phyloP scores from a whole-genome alignment of 2,888 invertebrate species.

The Troilus luridus region DNA sequence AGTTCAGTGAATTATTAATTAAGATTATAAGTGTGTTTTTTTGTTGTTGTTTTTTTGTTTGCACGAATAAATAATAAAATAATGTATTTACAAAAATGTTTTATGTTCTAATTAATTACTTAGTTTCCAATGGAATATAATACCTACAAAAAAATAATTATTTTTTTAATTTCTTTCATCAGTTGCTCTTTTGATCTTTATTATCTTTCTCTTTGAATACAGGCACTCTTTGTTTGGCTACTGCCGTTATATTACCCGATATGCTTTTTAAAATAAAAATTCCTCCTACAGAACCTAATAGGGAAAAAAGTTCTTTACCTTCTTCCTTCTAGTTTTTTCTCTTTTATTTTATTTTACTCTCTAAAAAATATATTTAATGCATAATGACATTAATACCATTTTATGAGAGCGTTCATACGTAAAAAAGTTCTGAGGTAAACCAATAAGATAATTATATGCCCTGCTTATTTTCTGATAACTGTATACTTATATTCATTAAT shows the following conservation, averaged over 20 bases:
- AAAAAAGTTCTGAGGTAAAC: too few relatives aligned
- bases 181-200: slow-evolving; percentile 1
- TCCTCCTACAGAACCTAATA: neutral
- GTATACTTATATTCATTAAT: too few relatives aligned
- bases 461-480: too few relatives aligned
- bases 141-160: neutral
- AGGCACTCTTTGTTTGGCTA: neutral
- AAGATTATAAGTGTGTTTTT: too few relatives aligned
- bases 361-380: too few relatives aligned
- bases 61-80: too few relatives aligned
- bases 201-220: slow-evolving; percentile 11
- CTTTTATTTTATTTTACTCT: neutral
- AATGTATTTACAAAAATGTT: neutral
- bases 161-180: slow-evolving; percentile 10
- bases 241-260: neutral
- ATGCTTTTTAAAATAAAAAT: slow-evolving; percentile 1
- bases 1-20: too few relatives aligned
- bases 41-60: too few relatives aligned
- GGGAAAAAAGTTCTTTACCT: neutral
- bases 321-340: neutral
- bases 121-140: neutral
- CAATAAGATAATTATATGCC: too few relatives aligned
- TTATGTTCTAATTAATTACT: neutral
- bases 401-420: too few relatives aligned
- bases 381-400: too few relatives aligned